These are phyloP conservation scores for Mormoops blainvillei DNA, from an alignment of 2,113 vertebrate species.

Conservation along the genomic window DNA sequence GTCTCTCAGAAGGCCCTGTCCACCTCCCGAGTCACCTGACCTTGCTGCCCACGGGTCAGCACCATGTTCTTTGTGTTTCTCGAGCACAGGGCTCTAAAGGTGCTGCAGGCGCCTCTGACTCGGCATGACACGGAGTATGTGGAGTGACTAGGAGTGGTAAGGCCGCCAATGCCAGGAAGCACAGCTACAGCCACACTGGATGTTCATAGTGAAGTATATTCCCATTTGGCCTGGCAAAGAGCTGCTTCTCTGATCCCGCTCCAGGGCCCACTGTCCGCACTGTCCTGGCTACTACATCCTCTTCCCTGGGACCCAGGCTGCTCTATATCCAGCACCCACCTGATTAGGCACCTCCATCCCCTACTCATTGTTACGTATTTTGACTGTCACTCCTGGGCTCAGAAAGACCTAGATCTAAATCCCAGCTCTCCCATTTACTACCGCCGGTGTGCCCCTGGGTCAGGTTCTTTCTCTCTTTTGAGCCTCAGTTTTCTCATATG, in stretches of 20 bases:
- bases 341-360: background rate
- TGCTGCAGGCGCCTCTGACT: background rate
- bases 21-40: too few species aligned
- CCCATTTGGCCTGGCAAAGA: background rate
- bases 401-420: background rate
- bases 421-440: background rate
- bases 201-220: background rate
- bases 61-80: background rate
- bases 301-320: background rate
- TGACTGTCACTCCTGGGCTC: background rate
- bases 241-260: background rate
- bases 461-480: background rate
- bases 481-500: background rate
- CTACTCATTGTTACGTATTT: background rate
- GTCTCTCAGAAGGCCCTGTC: background rate
- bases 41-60: background rate
- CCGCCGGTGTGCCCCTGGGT: background rate
- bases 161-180: background rate
- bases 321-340: accelerated
- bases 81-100: background rate
- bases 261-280: background rate
- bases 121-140: background rate
- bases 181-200: too few species aligned
- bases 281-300: background rate
- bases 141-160: background rate